Evolutionary conservation across 2,113 vertebrate genomes (phyloP), one percentile per base, ranked within the genome.

Genomic region (Hassar affinis): DNA sequence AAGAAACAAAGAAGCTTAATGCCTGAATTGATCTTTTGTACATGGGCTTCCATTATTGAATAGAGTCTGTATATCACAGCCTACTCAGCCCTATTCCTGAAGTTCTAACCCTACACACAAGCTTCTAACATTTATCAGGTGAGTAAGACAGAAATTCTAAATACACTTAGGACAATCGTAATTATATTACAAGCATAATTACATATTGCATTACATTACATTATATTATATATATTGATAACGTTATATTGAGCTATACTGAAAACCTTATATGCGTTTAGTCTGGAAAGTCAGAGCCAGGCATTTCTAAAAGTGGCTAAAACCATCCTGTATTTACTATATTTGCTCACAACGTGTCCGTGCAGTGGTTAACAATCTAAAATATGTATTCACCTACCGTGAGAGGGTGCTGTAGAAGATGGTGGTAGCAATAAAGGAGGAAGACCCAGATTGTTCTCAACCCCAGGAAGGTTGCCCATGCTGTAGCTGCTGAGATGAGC

Each of bases 401-500:
- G 95, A 80, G 95, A 95, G 86, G 96, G 93, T 86, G 96, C 92
- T 89, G 95, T 94, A 85, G 97, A 96, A 78, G 96, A 95, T 8
- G 97, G 93, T 80, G 97, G 95, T 90, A 98, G 93, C 92, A 97
- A 96, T 84, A 99, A 91, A 47, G 96, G 92, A 90, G 97, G 96
- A 91, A 99, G 97, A 85, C 96, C 95, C 81, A 98, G 93, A 75
- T 93, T 95, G 88, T 94, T 95, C 81, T 96, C 96, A 51, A 95
- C 94, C 89, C 94, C 95, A 33, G 96, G 95, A 89, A 98, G 96
- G 89, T 97, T 97, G 89, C 97, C 96, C 90, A 98, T 95, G 89
- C 96, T 96, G 92, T 99, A 99, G 79, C 96, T 96, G 90, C 96
- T 97, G 91, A 98, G 95, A 92, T 98, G 97, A 52, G 95, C 94